Base-by-base conservation (phyloP, 2,113 vertebrate species). In the Melanostigma gelatinosum region DNA sequence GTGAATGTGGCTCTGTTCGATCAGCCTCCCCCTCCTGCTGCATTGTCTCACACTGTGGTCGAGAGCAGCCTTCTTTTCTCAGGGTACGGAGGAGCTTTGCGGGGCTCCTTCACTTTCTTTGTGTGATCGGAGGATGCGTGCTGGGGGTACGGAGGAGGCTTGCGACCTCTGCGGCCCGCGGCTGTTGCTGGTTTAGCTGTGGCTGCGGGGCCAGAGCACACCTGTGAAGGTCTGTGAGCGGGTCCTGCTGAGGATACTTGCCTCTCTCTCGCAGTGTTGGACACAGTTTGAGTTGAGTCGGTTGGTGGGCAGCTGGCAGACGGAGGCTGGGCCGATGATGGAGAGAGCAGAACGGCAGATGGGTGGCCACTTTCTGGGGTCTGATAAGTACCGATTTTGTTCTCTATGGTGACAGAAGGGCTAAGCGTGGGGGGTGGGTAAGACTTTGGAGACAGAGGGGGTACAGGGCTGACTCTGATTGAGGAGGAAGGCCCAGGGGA, bases 91-190 rank as follows among this genome's bases (percentile, higher is more conserved):
- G 93, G 93, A 77, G 87, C 87, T 84, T 92, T 92, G 65, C 91
- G 82, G 63, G 90, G 77, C 52, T 93, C 92, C 72, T 87, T 93
- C 16, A 6, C 87, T 82, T 88, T 90, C 83, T 90, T 89, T 3
- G 57, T 67, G 46, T 69, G 80, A 20, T 89, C 90, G 0, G 75
- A 77, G 46, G 80, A 79, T 58, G 73, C 82, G 42, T 91, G 63
- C 46, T 93, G 92, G 0, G 94, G 94, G 79, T 95, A 95, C 1
- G 93, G 94, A 2, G 94, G 95, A 38, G 95, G 95, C 62, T 93
- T 95, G 67, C 91, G 87, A 48, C 85, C 91, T 69, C 85, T 80
- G 50, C 83, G 88, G 48, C 76, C 77, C 69, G 75, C 85, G n/a
- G 52, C 60, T 12, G 66, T 12, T 0, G 38, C 48, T 24, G 77